phyloP scores from a whole-genome alignment of 37 sponge, comb jelly and placozoan genomes.

The Spongilla lacustris region DNA sequence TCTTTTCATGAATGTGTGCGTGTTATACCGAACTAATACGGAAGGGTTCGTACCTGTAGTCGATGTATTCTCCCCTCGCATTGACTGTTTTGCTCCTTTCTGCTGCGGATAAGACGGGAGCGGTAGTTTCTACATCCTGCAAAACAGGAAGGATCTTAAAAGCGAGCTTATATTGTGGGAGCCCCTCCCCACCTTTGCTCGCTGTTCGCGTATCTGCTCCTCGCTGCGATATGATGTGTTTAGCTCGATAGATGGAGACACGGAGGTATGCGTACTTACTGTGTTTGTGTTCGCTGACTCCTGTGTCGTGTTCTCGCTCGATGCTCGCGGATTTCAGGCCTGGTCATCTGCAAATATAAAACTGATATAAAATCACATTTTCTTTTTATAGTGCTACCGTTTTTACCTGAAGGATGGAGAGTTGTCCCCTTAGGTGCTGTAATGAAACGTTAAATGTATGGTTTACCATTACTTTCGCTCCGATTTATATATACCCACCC shows the following conservation, averaged over 20 bases:
- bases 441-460: neutral
- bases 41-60: conserved; percentile 26
- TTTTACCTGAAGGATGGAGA: conserved; percentile 72
- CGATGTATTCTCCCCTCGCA: conserved; percentile 76
- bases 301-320: conserved; percentile 30
- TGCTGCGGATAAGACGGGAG: conserved; percentile 39
- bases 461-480: too few species aligned
- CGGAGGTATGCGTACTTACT: conserved; percentile 32
- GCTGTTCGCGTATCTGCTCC: conserved; percentile 26
- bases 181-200: conserved; percentile 32
- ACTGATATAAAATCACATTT: neutral
- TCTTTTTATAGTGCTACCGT: neutral
- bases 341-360: conserved; percentile 66
- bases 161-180: neutral
- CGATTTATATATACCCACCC: conserved; percentile 43
- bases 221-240: conserved; percentile 30
- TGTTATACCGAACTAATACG: too few species aligned
- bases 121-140: neutral
- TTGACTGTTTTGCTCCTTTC: conserved; percentile 75
- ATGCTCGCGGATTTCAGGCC: conserved; percentile 71
- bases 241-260: neutral
- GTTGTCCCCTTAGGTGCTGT: conserved; percentile 75
- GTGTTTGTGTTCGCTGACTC: conserved; percentile 5
- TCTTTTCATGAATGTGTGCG: neutral
- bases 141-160: neutral